These are phyloP conservation scores for Mus minutoides DNA, from an alignment of 2,797 vertebrate species.

Conservation along the genomic window DNA sequence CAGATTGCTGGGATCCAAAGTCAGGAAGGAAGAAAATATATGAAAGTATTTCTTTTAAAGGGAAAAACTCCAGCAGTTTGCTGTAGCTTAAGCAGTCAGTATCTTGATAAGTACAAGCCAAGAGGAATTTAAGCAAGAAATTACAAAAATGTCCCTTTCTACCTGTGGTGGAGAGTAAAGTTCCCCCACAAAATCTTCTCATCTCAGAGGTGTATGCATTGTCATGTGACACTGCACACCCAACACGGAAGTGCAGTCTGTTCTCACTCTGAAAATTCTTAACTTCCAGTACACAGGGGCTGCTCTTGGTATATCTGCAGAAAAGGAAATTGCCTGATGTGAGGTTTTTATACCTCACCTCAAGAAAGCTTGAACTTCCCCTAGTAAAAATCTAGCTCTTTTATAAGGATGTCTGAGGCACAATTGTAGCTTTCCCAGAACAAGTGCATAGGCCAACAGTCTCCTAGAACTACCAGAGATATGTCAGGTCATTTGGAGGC, in stretches of 20 bases:
- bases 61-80: not conserved
- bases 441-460: not conserved
- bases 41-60: not conserved
- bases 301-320: not conserved
- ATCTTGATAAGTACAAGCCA: not conserved
- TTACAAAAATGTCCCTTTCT: not conserved
- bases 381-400: not conserved
- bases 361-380: not conserved
- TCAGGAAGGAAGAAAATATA: not conserved
- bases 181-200: not conserved
- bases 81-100: not conserved
- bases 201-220: not conserved
- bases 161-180: not conserved
- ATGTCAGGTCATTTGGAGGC: not conserved
- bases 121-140: not conserved
- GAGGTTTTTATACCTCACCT: not conserved
- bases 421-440: not conserved
- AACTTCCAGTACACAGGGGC: not conserved
- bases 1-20: not conserved
- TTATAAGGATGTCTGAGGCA: not conserved
- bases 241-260: not conserved
- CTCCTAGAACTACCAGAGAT: not conserved
- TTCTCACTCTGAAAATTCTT: not conserved
- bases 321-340: not conserved
- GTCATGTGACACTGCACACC: not conserved